Percentiles rank a stretch among this genome's conserved stretches.
Evolutionary conservation across 2,113 vertebrate species (phyloP).

Genomic region (Balaenoptera acutorostrata): DNA sequence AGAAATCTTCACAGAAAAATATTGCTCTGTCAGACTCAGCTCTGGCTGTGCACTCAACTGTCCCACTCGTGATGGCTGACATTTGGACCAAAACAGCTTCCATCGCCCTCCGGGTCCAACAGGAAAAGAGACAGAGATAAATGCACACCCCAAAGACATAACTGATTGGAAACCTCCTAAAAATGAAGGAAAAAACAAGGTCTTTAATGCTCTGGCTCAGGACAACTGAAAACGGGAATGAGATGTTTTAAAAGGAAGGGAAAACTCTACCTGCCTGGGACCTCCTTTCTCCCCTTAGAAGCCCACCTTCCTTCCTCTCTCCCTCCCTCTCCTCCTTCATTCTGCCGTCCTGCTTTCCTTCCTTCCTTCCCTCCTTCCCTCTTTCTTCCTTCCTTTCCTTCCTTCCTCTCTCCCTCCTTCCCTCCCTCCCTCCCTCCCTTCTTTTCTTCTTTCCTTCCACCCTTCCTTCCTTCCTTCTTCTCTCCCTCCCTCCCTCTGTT

Average conservation of each 20-base stretch:
- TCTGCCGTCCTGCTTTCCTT: background rate
- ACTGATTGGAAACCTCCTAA: background rate
- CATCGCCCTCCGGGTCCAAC: background rate
- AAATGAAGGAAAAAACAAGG: background rate
- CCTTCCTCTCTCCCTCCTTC: background rate
- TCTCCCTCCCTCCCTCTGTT: fast-evolving
- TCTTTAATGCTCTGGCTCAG: background rate
- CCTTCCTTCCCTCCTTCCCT: background rate
- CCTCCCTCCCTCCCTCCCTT: too few species aligned
- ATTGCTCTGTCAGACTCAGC: background rate
- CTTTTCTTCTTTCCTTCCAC: background rate
- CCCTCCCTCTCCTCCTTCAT: background rate
- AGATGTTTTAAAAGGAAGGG: background rate
- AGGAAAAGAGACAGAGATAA: background rate
- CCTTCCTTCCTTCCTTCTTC: too few species aligned
- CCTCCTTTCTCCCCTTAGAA: background rate
- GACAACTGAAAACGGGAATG: background rate
- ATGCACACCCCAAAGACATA: background rate
- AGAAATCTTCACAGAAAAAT: constrained; percentile 6
- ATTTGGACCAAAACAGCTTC: constrained; percentile 3
- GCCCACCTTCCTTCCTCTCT: background rate
- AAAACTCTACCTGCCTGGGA: background rate
- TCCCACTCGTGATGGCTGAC: background rate
- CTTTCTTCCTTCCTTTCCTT: background rate
- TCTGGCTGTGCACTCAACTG: background rate